A percentile compares a stretch with the other conserved stretches of the same genome.
phyloP scores from a whole-genome alignment of 2,113 vertebrate genomes.

The Monarcha castaneiventris region DNA sequence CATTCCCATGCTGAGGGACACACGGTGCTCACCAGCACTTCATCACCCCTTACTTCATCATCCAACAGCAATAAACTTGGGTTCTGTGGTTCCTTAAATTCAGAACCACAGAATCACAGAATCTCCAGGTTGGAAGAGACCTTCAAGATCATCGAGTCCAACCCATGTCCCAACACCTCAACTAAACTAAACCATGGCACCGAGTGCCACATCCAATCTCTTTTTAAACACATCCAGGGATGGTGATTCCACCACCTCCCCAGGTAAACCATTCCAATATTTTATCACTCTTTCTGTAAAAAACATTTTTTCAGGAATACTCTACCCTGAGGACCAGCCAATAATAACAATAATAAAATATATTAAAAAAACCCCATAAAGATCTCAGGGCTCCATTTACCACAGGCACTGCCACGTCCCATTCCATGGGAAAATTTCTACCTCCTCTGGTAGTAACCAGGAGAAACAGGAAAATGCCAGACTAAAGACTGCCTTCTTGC shows the following conservation, averaged over 20 bases:
- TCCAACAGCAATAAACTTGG: neutral
- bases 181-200: no score
- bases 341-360: neutral
- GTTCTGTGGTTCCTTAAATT: neutral
- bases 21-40: rapidly evolving
- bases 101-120: neutral
- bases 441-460: neutral
- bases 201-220: no score
- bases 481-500: neutral
- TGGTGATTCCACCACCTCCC: no score
- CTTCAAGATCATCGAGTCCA: no score
- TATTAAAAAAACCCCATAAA: neutral
- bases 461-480: neutral
- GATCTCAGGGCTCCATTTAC: neutral
- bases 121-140: no score
- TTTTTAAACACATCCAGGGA: no score
- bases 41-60: neutral
- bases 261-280: no score
- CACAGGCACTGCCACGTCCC: neutral
- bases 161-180: no score
- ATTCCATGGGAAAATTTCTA: neutral
- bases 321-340: rapidly evolving
- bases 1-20: neutral
- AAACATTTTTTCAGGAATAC: neutral
- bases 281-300: no score